Conservation (phyloP, 2,113 vertebrate genomes). For the Syngnathus typhle region DNA sequence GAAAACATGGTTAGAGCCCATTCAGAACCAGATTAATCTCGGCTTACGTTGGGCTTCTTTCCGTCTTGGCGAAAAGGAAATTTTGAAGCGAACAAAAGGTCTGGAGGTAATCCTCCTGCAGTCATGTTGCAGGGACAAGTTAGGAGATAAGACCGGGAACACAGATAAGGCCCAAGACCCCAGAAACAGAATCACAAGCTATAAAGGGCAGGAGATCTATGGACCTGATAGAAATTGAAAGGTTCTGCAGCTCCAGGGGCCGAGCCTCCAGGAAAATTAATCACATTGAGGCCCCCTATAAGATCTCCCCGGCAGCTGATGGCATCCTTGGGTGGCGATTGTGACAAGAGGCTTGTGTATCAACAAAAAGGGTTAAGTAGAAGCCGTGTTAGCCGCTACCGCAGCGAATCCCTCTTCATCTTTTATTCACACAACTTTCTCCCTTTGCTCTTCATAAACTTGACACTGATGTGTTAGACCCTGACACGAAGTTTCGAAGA, state of each 20-base stretch:
- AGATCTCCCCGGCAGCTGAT: constrained; percentile 23
- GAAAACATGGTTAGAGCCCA: constrained; percentile 26
- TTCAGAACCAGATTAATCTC: constrained; percentile 35
- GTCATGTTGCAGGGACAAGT: constrained; percentile 61
- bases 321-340: constrained; percentile 19
- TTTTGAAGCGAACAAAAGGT: constrained; percentile 46
- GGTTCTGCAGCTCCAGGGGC: constrained; percentile 30
- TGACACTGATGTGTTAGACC: not conserved
- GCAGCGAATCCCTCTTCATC: not conserved
- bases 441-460: not conserved
- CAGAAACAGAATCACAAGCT: constrained; percentile 44
- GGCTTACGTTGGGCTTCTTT: constrained; percentile 38
- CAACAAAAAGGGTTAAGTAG: constrained; percentile 17
- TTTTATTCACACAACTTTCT: constrained; percentile 4
- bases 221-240: constrained; percentile 53
- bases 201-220: constrained; percentile 32
- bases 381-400: not conserved
- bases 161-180: constrained; percentile 60
- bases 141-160: constrained; percentile 50
- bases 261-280: constrained; percentile 51
- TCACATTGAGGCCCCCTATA: constrained; percentile 20
- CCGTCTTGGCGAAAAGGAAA: constrained; percentile 45
- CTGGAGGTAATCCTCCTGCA: constrained; percentile 58
- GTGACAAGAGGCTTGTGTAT: constrained; percentile 19
- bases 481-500: not conserved